Evolutionary conservation across 2,113 vertebrate species (phyloP).

Genomic region (Odontophorus gujanensis): DNA sequence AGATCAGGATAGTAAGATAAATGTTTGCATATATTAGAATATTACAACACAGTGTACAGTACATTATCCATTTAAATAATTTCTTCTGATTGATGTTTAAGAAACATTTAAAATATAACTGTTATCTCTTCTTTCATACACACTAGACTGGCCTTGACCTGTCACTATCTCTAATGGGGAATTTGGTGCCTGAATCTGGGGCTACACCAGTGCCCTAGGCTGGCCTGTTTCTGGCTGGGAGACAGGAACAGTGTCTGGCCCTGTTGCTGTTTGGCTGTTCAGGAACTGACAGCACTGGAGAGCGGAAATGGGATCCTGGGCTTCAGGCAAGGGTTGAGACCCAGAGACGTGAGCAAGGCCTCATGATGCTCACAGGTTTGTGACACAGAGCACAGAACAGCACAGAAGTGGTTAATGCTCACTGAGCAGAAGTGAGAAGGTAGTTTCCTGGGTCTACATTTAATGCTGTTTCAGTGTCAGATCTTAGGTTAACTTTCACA

Average conservation of each 20-base stretch:
- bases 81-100: background rate
- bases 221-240: too few relatives aligned
- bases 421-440: background rate
- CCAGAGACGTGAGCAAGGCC: accelerated
- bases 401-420: background rate
- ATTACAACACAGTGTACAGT: background rate
- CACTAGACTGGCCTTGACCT: too few relatives aligned
- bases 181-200: too few relatives aligned
- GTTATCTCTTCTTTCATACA: background rate
- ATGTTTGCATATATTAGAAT: background rate
- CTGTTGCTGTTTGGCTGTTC: background rate
- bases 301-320: background rate
- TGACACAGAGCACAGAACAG: background rate
- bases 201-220: too few relatives aligned
- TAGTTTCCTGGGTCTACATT: background rate
- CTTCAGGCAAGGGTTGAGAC: too few relatives aligned
- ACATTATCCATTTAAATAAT: background rate
- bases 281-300: accelerated
- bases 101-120: background rate
- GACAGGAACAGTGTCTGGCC: too few relatives aligned
- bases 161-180: too few relatives aligned
- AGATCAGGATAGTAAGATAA: background rate
- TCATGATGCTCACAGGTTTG: background rate
- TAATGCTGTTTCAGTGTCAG: background rate
- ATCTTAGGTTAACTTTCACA: background rate